Percentiles rank a stretch among this genome's conserved stretches.
Evolutionary conservation across 2,888 invertebrate species (phyloP).

Genomic region (Pharmacophagus antenor): DNA sequence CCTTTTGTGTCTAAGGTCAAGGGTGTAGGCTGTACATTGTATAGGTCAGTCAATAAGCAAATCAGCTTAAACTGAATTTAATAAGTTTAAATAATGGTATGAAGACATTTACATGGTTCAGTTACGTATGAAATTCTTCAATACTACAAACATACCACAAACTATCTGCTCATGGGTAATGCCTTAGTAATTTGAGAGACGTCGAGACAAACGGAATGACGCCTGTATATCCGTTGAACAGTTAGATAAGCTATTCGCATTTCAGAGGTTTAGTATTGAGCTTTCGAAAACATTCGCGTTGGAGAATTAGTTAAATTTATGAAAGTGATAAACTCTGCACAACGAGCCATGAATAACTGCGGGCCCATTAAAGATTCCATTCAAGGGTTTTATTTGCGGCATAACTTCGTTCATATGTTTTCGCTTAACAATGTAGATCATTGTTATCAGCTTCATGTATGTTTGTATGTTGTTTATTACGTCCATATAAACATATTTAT

Average conservation of each 20-base stretch:
- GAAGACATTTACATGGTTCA: background rate
- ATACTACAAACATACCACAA: background rate
- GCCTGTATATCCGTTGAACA: conserved; percentile 2
- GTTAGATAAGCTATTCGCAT: conserved; percentile 15
- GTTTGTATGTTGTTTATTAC: too few relatives aligned
- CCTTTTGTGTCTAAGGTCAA: too few relatives aligned
- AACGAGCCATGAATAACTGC: conserved; percentile 18
- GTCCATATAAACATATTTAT: too few relatives aligned
- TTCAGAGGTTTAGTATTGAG: conserved; percentile 6
- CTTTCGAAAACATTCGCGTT: conserved; percentile 14
- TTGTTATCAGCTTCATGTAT: background rate
- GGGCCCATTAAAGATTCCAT: conserved; percentile 19
- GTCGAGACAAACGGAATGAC: background rate
- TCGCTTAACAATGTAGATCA: conserved; percentile 1
- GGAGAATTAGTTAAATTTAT: conserved; percentile 24
- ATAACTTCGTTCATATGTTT: conserved; percentile 22
- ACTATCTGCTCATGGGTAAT: background rate
- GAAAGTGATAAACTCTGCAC: conserved; percentile 15
- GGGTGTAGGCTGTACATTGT: too few relatives aligned
- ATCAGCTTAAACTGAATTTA: too few relatives aligned
- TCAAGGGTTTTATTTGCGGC: conserved; percentile 17
- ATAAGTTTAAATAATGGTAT: too few relatives aligned
- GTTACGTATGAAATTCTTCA: background rate
- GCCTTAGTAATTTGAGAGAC: background rate
- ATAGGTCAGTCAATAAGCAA: too few relatives aligned